Conservation (phyloP, 2,797 vertebrate genomes). For the Acrossocheilus fasciatus region DNA sequence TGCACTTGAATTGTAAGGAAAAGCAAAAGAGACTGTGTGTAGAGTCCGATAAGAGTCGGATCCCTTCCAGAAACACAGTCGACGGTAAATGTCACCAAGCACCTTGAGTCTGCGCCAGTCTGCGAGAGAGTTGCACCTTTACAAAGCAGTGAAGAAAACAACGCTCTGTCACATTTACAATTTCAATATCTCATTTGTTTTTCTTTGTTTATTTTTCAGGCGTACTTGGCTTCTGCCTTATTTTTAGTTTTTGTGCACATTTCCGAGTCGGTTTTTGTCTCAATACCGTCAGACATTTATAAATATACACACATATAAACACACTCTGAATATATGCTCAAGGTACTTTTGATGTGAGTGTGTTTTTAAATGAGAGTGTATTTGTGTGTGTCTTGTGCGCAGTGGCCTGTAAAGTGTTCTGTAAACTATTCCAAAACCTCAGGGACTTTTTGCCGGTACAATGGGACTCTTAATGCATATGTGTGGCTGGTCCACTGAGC, state of each 20-base stretch:
- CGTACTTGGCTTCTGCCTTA: neutral
- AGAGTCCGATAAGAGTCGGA: constrained; percentile 35
- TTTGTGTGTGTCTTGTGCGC: constrained; percentile 22
- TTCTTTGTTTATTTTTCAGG: constrained; percentile 18
- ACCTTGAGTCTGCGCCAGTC: constrained; percentile 47
- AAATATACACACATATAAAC: neutral
- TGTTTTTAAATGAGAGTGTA: constrained; percentile 32
- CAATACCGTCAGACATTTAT: neutral
- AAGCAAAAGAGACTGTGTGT: constrained; percentile 20
- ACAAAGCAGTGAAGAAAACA: constrained; percentile 38
- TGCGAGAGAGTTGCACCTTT: constrained; percentile 31
- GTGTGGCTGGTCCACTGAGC: constrained; percentile 33
- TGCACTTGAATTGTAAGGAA: neutral
- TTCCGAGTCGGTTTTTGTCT: constrained; percentile 1
- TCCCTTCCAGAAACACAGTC: constrained; percentile 48
- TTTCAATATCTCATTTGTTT: constrained; percentile 25
- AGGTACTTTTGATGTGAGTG: neutral
- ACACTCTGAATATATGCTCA: neutral
- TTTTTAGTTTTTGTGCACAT: constrained; percentile 12
- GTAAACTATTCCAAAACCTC: constrained; percentile 57
- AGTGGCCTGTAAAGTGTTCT: constrained; percentile 52
- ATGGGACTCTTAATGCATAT: constrained; percentile 36
- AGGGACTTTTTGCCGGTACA: constrained; percentile 43
- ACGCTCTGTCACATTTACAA: constrained; percentile 24
- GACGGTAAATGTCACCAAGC: constrained; percentile 56